Evolutionary conservation across 2,113 vertebrate genomes (phyloP).

Genomic region (Neolamprologus ventralis): DNA sequence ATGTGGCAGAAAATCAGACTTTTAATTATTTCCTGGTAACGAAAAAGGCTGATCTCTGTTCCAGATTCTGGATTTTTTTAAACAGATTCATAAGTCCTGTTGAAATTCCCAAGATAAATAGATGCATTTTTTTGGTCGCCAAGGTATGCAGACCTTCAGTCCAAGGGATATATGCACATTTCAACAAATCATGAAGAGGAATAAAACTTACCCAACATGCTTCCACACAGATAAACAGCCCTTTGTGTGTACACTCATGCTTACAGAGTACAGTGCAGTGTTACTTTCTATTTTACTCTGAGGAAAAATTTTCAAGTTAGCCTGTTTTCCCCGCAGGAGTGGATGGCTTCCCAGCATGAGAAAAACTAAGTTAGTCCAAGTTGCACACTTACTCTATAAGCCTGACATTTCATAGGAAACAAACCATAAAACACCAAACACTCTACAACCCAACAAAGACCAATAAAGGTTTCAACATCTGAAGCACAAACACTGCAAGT

Average conservation of each 20-base stretch:
- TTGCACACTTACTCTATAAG: slow-evolving; percentile 33
- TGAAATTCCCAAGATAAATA: slow-evolving; percentile 12
- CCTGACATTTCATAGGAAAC: slow-evolving; percentile 49
- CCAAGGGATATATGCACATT: slow-evolving; percentile 2
- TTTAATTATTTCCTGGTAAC: background rate
- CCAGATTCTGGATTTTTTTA: background rate
- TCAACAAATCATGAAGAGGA: slow-evolving; percentile 1
- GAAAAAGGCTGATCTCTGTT: background rate
- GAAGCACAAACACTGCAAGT: slow-evolving; percentile 31
- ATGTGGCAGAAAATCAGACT: background rate
- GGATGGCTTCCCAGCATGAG: background rate
- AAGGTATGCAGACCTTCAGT: background rate
- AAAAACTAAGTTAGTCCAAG: slow-evolving; percentile 12
- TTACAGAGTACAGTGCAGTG: background rate
- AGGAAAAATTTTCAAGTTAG: slow-evolving; percentile 17
- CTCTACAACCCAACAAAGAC: slow-evolving; percentile 48
- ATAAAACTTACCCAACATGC: background rate
- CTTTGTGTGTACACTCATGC: background rate
- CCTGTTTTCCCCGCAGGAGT: slow-evolving; percentile 1
- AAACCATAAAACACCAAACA: slow-evolving; percentile 56
- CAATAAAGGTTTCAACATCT: slow-evolving; percentile 47
- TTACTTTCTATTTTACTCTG: background rate
- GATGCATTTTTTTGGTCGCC: slow-evolving; percentile 3
- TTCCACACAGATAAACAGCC: background rate
- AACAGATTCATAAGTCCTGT: background rate